Evolutionary conservation across 2,888 invertebrate species (phyloP).

Genomic region (Hemithea aestivaria): DNA sequence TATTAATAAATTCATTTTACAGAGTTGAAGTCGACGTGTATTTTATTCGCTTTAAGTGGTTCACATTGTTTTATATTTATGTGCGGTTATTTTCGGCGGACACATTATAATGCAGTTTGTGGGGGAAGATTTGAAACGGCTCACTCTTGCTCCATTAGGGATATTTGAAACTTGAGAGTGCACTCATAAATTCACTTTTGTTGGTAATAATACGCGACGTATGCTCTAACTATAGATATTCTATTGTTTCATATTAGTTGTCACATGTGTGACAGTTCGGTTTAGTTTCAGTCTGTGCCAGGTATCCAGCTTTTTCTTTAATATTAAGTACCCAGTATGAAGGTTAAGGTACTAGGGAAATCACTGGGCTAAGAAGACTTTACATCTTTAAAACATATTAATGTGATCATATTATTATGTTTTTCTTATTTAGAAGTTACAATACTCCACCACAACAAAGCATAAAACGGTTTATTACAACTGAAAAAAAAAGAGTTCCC

Average conservation of each 20-base stretch:
- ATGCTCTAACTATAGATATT: conserved; percentile 50
- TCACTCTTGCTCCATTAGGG: conserved; percentile 76
- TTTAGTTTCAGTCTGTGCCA: conserved; percentile 4
- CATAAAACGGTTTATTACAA: too few relatives aligned
- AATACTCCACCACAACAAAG: too few relatives aligned
- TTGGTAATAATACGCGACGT: conserved; percentile 61
- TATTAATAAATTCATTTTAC: conserved; percentile 80
- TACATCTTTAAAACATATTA: conserved; percentile 1
- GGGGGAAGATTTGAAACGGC: conserved; percentile 75
- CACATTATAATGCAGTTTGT: conserved; percentile 78
- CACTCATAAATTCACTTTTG: conserved; percentile 75
- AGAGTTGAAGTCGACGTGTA: conserved; percentile 76
- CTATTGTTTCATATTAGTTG: conserved; percentile 47
- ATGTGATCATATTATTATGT: too few relatives aligned
- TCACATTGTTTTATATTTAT: conserved; percentile 80
- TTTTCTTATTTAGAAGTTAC: too few relatives aligned
- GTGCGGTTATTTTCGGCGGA: conserved; percentile 76
- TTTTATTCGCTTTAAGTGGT: conserved; percentile 80
- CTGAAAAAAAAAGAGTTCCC: too few relatives aligned
- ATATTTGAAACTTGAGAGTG: conserved; percentile 78
- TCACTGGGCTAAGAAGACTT: too few relatives aligned
- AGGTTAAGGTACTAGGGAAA: background rate
- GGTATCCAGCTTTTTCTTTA: background rate
- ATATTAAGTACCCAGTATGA: background rate
- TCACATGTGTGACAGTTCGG: conserved; percentile 6